Evolutionary conservation across 2,113 vertebrate genomes (phyloP), one percentile per base, ranked within the genome.

Genomic region (Takifugu flavidus): DNA sequence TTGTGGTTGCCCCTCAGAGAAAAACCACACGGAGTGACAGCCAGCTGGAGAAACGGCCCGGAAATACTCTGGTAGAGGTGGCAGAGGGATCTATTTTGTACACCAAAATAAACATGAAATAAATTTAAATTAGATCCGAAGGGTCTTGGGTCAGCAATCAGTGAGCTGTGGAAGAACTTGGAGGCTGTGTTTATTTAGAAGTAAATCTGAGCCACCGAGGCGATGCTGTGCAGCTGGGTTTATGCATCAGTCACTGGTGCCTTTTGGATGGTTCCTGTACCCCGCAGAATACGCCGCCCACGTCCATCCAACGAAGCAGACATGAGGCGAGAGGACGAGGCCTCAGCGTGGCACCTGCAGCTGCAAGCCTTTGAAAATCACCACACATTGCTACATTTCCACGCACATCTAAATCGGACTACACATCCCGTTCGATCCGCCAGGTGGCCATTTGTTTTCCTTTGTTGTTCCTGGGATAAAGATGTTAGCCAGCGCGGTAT

Each of bases 1-100:
- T 65, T 84, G 75, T 81, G 79, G 77, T 82, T 83, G 79, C 54
- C 72, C 62, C 63, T 58, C 65, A 75, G 77, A 86, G 72, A 56
- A 83, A 83, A 87, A 87, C 87, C 86, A 83, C 74, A 13, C 39
- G 53, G 65, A 72, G 70, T 27, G 63, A 72, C 56, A 3, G 70
- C 70, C 72, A 74, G 52, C 62, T 56, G 5, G 55, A 74, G 52
- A 63, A 79, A 65, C 67, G 69, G 62, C 69, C 34, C 34, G 34
- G 8, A 39, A 39, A 39, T 11, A 4, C 34, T 39, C 34, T 39
- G 3, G 34, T 39, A 68, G 66, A 70, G 64, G 70, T 75, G 69
- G 65, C 34, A 27, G 10, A 12, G 29, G 34, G 25, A 67, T 25
- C 42, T 60, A 51, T 65, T 67, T 55, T 53, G 44, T 60, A 27